These are phyloP conservation scores for Silurus meridionalis DNA, from an alignment of 2,113 vertebrate species.

Conservation along the genomic window DNA sequence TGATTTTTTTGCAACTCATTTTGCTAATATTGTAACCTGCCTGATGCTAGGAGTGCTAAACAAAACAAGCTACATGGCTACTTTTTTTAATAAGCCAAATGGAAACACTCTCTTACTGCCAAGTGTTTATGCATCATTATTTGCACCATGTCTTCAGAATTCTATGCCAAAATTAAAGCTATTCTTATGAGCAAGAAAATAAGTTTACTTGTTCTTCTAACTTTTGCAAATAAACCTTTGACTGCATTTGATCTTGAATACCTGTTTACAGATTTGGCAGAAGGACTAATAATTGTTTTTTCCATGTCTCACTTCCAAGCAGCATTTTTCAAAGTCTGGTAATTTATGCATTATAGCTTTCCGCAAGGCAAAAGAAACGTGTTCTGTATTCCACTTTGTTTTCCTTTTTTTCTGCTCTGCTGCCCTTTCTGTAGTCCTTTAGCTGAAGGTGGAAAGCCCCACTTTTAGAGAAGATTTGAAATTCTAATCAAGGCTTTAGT, in stretches of 20 bases:
- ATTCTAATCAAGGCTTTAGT: slow-evolving; percentile 81
- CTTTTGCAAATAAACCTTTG: slow-evolving; percentile 53
- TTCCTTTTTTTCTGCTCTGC: neutral
- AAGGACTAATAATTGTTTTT: slow-evolving; percentile 61
- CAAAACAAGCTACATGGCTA: slow-evolving; percentile 71
- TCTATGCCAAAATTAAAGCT: slow-evolving; percentile 16
- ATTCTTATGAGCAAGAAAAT: slow-evolving; percentile 21
- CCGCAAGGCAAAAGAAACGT: slow-evolving; percentile 61
- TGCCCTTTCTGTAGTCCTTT: slow-evolving; percentile 44
- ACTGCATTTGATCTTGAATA: slow-evolving; percentile 67
- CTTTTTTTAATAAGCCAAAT: slow-evolving; percentile 68
- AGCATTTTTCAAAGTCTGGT: slow-evolving; percentile 64
- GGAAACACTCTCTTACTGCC: slow-evolving; percentile 74
- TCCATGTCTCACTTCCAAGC: slow-evolving; percentile 64
- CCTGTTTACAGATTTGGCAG: slow-evolving; percentile 67
- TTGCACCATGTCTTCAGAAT: slow-evolving; percentile 52
- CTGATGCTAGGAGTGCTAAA: slow-evolving; percentile 61
- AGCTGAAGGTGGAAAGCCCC: slow-evolving; percentile 74
- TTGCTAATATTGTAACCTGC: slow-evolving; percentile 69
- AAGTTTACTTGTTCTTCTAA: slow-evolving; percentile 57
- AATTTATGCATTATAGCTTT: slow-evolving; percentile 70
- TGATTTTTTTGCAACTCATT: slow-evolving; percentile 42
- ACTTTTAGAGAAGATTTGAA: slow-evolving; percentile 75
- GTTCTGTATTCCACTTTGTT: slow-evolving; percentile 56
- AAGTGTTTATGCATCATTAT: slow-evolving; percentile 67